Base-by-base conservation (phyloP, 2,113 vertebrate genomes). In the Aldabrachelys gigantea region DNA sequence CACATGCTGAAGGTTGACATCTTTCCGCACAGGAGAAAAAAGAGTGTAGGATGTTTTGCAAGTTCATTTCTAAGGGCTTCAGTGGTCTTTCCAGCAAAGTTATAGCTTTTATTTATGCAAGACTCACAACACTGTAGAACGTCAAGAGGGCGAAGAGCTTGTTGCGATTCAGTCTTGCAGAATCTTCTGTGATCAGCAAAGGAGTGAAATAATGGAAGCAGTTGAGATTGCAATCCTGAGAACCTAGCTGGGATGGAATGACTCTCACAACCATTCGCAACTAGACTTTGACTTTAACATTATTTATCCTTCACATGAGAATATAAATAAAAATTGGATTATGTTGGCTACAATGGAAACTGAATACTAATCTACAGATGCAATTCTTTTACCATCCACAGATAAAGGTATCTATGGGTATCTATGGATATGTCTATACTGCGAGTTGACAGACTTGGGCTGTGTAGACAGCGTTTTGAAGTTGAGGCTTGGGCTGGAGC, bases 221-320 rank as follows among this genome's bases (percentile, higher is more conserved):
- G 22, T 41, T 92, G 85, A n/a, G 13, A 92, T 1, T 86, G 44
- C 80, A 88, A 94, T 82, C 17, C 24, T 85, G 47, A 95, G 69
- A 94, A 88, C 22, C 19, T 27, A 35, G 59, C 50, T 94, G 89
- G 93, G 81, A 91, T 92, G 8, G 87, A 81, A 57, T 92, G 84
- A 57, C 31, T 91, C n/a, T 95, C 82, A 69, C 82, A 82, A 80
- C 83, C 82, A 85, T 49, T 85, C 7, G 65, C 49, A 94, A 12
- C 54, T 49, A 14, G 11, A 29, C 65, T 54, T 90, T 92, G 92
- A 89, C 92, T 93, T 56, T 85, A 83, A 25, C 56, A 52, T 79
- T 78, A 57, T 94, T 95, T 91, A 92, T 92, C 44, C 56, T 79
- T 83, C 38, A 84, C 86, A 94, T 62, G n/a, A 94, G 49, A 44